These are phyloP conservation scores for Orthosia gracilis DNA, from an alignment of 2,888 invertebrate species.

Conservation along the genomic window DNA sequence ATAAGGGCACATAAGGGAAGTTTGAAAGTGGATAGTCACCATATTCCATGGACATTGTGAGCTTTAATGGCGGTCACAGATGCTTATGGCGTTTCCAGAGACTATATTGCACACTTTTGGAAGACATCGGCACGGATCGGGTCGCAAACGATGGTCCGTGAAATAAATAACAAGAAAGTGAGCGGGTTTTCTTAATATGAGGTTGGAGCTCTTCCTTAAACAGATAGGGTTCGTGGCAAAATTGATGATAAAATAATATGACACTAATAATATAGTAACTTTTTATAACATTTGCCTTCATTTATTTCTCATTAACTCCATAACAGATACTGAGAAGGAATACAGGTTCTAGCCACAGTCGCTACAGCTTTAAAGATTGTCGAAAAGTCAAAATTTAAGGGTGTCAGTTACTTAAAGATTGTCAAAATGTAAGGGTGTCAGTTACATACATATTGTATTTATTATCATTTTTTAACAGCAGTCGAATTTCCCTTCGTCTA, in stretches of 20 bases:
- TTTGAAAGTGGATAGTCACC: conserved; percentile 30
- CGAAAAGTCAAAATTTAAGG: no score
- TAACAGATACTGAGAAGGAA: background rate
- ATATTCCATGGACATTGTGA: conserved; percentile 43
- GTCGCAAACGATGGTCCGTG: conserved; percentile 13
- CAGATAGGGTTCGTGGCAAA: background rate
- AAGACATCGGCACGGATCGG: conserved; percentile 30
- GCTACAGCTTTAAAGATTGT: no score
- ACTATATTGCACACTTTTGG: conserved; percentile 47
- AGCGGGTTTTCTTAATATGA: conserved; percentile 15
- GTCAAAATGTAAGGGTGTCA: no score
- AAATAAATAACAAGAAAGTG: conserved; percentile 35
- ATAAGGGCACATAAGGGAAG: conserved; percentile 10
- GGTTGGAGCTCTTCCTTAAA: conserved; percentile 7
- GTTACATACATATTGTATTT: no score
- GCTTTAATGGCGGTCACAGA: conserved; percentile 58
- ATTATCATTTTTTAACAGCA: no score
- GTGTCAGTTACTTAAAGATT: no score
- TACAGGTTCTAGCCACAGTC: no score
- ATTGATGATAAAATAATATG: background rate
- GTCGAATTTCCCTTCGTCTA: no score
- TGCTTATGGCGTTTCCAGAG: conserved; percentile 52
- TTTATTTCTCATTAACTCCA: background rate
- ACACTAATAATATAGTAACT: no score
- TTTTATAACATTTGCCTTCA: background rate